Percentiles rank a stretch among this genome's conserved stretches.
Evolutionary conservation across 2,888 invertebrate genomes (phyloP).

Genomic region (Xanthorhoe spadicearia): DNA sequence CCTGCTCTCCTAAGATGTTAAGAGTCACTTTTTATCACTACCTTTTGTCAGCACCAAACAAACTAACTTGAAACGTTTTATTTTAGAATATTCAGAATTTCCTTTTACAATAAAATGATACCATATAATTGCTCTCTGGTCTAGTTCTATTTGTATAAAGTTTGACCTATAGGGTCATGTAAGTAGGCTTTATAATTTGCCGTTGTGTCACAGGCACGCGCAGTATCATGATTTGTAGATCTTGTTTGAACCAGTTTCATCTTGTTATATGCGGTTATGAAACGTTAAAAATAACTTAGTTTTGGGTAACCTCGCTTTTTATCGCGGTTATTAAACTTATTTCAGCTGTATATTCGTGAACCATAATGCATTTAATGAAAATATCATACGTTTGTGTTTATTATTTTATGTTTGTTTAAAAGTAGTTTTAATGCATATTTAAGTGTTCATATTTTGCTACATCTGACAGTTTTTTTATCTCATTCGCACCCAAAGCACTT

Average conservation of each 20-base stretch:
- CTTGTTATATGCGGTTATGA: conserved; percentile 14
- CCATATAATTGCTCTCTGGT: too few relatives aligned
- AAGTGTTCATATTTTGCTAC: not conserved
- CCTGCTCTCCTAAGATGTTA: conserved; percentile 66
- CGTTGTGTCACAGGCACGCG: conserved; percentile 37
- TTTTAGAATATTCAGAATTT: too few relatives aligned
- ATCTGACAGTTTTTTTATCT: not conserved
- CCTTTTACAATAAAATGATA: too few relatives aligned
- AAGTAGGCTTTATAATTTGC: conserved; percentile 45
- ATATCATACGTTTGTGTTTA: not conserved
- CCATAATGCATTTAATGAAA: not conserved
- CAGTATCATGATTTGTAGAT: conserved; percentile 32
- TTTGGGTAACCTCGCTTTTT: conserved; percentile 12
- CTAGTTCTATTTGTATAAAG: too few relatives aligned
- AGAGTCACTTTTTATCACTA: conserved; percentile 29
- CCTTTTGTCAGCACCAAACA: not conserved
- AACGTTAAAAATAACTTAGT: conserved; percentile 7
- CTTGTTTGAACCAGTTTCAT: conserved; percentile 16
- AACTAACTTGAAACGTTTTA: not conserved
- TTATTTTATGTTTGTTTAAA: conserved; percentile 1
- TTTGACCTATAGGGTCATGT: conserved; percentile 38
- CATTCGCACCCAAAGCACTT: too few relatives aligned
- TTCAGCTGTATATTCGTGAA: not conserved
- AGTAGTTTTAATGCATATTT: not conserved
- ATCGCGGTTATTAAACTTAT: conserved; percentile 9